These are phyloP conservation scores for Caenorhabditis drosophilae DNA, from an alignment of 2,888 invertebrate species.

Conservation along the genomic window DNA sequence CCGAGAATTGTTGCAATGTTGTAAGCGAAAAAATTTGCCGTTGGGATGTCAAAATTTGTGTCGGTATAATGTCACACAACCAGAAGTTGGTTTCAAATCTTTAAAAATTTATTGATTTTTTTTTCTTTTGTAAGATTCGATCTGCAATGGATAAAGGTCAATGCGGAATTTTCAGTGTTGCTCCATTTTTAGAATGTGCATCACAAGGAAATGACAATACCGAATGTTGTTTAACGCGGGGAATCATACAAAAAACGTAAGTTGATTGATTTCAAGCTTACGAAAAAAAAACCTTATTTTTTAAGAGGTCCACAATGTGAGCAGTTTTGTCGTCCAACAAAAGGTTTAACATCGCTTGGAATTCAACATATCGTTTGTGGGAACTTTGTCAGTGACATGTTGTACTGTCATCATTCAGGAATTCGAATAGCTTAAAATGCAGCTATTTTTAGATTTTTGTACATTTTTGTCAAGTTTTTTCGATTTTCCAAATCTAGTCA, in stretches of 20 bases:
- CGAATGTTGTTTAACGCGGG: constrained; percentile 57
- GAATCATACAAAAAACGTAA: constrained; percentile 57
- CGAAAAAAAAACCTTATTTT: background rate
- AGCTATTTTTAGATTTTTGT: no score
- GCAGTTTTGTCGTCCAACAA: constrained; percentile 59
- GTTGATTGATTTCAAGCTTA: background rate
- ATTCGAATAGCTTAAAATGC: no score
- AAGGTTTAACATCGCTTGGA: constrained; percentile 57
- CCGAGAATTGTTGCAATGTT: constrained; percentile 50
- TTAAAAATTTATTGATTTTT: background rate
- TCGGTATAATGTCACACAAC: constrained; percentile 65
- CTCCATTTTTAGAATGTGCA: constrained; percentile 66
- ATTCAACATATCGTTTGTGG: constrained; percentile 64
- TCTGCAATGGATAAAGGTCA: constrained; percentile 62
- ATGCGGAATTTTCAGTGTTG: constrained; percentile 64
- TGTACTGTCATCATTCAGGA: constrained; percentile 65
- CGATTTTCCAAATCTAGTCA: no score
- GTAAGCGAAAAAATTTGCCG: constrained; percentile 58
- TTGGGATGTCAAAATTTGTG: constrained; percentile 61
- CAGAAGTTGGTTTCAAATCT: constrained; percentile 41
- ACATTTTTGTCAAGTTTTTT: no score
- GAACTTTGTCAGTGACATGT: constrained; percentile 59
- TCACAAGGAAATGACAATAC: constrained; percentile 61
- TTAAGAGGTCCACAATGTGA: constrained; percentile 66
- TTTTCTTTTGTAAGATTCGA: constrained; percentile 44